Percentiles rank a stretch among this genome's conserved stretches.
Evolutionary conservation across 92 coral and sea anemone genomes (phyloP).

Genomic region (Bergia puertoricense): DNA sequence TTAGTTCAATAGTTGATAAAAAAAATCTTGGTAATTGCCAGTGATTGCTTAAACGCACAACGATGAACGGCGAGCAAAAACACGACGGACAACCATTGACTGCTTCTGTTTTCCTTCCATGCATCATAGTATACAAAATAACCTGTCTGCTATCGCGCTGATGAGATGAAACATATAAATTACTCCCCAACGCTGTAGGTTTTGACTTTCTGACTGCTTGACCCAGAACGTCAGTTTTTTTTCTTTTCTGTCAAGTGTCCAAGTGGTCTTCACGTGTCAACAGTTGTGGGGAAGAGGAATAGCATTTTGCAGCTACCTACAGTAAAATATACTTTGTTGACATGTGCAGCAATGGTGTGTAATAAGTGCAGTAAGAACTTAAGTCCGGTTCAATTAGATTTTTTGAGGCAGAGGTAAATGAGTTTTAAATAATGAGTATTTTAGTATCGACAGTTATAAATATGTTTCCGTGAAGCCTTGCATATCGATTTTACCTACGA

Average conservation of each 20-base stretch:
- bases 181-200: conserved; percentile 37
- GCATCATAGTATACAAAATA: conserved; percentile 9
- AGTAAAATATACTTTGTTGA: conserved; percentile 16
- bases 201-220: conserved; percentile 19
- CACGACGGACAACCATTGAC: background rate
- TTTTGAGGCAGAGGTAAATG: too few relatives aligned
- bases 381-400: background rate
- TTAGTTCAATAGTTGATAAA: background rate
- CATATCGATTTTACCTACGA: too few relatives aligned
- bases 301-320: background rate
- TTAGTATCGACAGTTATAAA: too few relatives aligned
- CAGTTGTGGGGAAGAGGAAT: background rate
- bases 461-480: too few relatives aligned
- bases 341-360: background rate
- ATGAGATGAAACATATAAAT: conserved; percentile 33
- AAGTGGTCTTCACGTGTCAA: conserved; percentile 36
- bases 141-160: conserved; percentile 25
- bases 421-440: too few relatives aligned
- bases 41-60: background rate
- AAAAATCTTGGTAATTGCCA: background rate
- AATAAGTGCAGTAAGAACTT: background rate
- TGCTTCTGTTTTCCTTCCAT: background rate
- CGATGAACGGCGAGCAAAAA: background rate
- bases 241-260: conserved; percentile 11
- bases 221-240: conserved; percentile 14